These are phyloP conservation scores for Hepsetus odoe DNA, from an alignment of 2,113 vertebrate genomes.

Conservation along the genomic window DNA sequence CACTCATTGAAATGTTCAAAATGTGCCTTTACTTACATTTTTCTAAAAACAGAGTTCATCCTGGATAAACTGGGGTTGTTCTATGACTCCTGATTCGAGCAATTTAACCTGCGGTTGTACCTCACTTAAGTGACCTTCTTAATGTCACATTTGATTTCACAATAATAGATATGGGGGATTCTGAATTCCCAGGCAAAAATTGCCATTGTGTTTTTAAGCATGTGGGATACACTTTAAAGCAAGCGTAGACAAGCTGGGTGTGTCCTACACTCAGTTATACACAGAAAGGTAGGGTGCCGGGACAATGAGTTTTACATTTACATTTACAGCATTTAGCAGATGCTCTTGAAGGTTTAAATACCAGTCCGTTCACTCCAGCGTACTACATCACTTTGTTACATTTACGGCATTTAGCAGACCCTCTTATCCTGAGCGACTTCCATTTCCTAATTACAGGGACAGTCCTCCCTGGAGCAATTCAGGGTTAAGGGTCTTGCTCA, in stretches of 20 bases:
- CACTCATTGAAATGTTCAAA: not conserved
- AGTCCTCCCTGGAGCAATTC: too few species aligned
- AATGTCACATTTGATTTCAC: not conserved
- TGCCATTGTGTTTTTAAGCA: slow-evolving; percentile 23
- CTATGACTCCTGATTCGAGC: not conserved
- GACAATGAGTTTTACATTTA: too few species aligned
- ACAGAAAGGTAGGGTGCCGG: not conserved
- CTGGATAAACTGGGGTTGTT: not conserved
- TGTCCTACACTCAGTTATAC: not conserved
- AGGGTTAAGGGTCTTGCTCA: too few species aligned
- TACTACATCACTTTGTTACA: too few species aligned
- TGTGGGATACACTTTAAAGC: slow-evolving; percentile 32
- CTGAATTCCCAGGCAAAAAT: slow-evolving; percentile 15
- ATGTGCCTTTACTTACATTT: not conserved
- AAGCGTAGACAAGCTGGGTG: not conserved
- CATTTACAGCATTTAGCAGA: too few species aligned
- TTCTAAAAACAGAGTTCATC: not conserved
- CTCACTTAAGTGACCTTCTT: not conserved
- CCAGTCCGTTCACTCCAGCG: too few species aligned
- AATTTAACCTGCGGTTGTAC: not conserved
- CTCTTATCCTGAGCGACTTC: too few species aligned
- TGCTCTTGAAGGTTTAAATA: too few species aligned
- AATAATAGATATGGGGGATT: not conserved
- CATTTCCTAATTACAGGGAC: too few species aligned
- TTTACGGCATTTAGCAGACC: too few species aligned